A percentile compares a stretch with the other conserved stretches of the same genome.
phyloP scores from a whole-genome alignment of 2,888 invertebrate genomes.

The Catocala sponsa region DNA sequence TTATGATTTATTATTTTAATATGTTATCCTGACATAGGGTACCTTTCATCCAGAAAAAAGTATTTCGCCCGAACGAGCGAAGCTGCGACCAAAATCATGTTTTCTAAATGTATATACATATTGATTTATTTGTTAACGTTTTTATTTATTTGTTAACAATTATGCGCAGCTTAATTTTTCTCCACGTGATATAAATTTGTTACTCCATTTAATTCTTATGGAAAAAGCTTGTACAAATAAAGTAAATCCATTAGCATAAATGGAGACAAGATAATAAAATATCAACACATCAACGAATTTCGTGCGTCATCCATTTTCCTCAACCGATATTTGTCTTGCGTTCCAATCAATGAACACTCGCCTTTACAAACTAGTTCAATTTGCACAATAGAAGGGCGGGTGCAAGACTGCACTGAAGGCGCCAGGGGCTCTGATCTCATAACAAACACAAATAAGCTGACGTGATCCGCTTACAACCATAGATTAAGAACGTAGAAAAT shows the following conservation, averaged over 20 bases:
- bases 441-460: conserved; percentile 87
- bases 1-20: too few relatives aligned
- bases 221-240: too few relatives aligned
- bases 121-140: too few relatives aligned
- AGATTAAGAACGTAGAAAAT: conserved; percentile 78
- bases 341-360: conserved; percentile 40
- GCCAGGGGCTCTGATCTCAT: conserved; percentile 80
- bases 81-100: too few relatives aligned
- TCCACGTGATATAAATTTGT: too few relatives aligned
- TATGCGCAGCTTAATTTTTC: too few relatives aligned
- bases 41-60: too few relatives aligned
- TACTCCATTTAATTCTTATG: too few relatives aligned
- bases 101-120: too few relatives aligned
- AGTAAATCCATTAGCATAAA: background rate
- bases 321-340: conserved; percentile 14
- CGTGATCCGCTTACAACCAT: conserved; percentile 85
- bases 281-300: background rate
- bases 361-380: conserved; percentile 62
- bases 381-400: conserved; percentile 67
- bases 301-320: background rate
- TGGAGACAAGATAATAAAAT: conserved; percentile 1
- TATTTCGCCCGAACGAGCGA: too few relatives aligned
- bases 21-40: too few relatives aligned
- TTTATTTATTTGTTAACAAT: too few relatives aligned
- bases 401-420: conserved; percentile 68